Evolutionary conservation across 1,140 invertebrate genomes (phyloP), one percentile per base, ranked within the genome.

Genomic region (Notospermus geniculatus): DNA sequence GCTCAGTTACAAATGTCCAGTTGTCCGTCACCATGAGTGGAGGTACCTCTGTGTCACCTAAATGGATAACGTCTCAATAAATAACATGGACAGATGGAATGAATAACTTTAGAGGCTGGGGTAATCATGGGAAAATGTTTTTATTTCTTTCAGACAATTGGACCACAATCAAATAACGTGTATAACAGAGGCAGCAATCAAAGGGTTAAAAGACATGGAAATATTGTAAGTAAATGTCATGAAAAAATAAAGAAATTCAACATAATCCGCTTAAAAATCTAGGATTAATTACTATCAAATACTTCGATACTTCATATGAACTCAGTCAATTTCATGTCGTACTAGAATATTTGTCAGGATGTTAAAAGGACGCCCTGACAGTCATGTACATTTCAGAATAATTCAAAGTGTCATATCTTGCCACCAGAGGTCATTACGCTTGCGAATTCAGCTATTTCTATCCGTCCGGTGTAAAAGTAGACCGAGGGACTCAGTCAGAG

Each of bases 111-210:
- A n/a, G n/a, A n/a, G n/a, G n/a, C n/a, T n/a, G n/a, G n/a, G n/a
- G n/a, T n/a, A n/a, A n/a, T n/a, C n/a, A n/a, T n/a, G n/a, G n/a
- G n/a, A n/a, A n/a, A n/a, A n/a, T n/a, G n/a, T 67, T 54, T 52
- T 63, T 71, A 67, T 66, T 77, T 71, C 63, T 84, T 84, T 23
- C 83, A 91, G 90, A 69, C 89, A 95, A 80, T 82, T 98, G 66
- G 95, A 98, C 78, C 91, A 95, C 77, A 98, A 98, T 80, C 88
- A 91, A 70, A 84, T 98, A 63, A 92, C 90, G 13, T 98, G 95
- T 77, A 87, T 97, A 69, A 93, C 96, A 69, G 92, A 95, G 72
- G 86, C 88, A 65, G 89, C 92, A 1, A 85, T 97, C 54, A 87
- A 88, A 75, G 87, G 88, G 52, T 77, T 96, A 53, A 91, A 88